Evolutionary conservation across 2,888 invertebrate species (phyloP).

Genomic region (Athetis lepigone): DNA sequence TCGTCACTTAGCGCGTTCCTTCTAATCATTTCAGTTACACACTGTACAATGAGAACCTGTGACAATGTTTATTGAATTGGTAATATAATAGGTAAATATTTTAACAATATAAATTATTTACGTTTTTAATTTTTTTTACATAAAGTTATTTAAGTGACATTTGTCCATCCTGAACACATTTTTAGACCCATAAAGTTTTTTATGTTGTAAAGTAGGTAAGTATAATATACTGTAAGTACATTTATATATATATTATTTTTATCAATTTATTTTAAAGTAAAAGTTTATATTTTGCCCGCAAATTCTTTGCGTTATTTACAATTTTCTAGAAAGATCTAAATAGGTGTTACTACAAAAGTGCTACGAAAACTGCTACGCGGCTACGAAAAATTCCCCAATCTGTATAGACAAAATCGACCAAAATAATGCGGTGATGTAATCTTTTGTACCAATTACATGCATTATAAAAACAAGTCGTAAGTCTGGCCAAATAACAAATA

Average conservation of each 20-base stretch:
- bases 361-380: slow-evolving; percentile 35
- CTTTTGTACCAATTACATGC: not conserved
- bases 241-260: too few relatives aligned
- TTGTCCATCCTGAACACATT: too few relatives aligned
- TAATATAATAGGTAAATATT: not conserved
- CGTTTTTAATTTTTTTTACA: too few relatives aligned
- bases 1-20: slow-evolving; percentile 59
- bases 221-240: too few relatives aligned
- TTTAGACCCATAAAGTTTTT: too few relatives aligned
- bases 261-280: too few relatives aligned
- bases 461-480: slow-evolving; percentile 4
- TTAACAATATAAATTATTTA: too few relatives aligned
- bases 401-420: not conserved
- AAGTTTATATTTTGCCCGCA: too few relatives aligned
- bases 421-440: not conserved
- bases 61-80: slow-evolving; percentile 12
- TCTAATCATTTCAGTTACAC: slow-evolving; percentile 57
- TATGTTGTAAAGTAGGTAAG: too few relatives aligned
- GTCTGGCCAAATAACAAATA: slow-evolving; percentile 8
- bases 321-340: not conserved
- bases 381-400: not conserved
- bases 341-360: not conserved
- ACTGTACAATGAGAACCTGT: slow-evolving; percentile 27
- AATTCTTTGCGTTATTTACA: too few relatives aligned
- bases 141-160: too few relatives aligned